Conservation (phyloP, 2,888 invertebrate species). For the Busseola fusca region DNA sequence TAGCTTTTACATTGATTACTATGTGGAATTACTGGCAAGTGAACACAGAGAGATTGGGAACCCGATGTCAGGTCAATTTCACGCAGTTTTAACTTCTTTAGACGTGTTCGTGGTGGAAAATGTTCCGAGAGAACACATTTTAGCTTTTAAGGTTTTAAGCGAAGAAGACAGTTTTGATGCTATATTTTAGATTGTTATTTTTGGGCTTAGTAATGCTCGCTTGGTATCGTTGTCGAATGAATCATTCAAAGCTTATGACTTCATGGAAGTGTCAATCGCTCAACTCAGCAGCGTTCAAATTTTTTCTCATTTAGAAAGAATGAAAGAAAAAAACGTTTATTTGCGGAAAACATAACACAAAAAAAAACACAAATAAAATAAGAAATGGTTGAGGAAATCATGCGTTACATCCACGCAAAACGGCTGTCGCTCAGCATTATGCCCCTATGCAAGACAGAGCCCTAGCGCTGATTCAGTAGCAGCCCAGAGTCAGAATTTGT, state of each 20-base stretch:
- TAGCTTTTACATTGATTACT: slow-evolving; percentile 67
- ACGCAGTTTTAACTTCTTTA: slow-evolving; percentile 50
- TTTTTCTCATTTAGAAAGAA: too few relatives aligned
- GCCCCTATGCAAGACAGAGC: too few relatives aligned
- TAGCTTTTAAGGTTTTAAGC: slow-evolving; percentile 6
- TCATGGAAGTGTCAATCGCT: not conserved
- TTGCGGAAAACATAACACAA: too few relatives aligned
- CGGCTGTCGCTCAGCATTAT: too few relatives aligned
- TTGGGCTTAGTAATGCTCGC: not conserved
- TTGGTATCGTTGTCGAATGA: not conserved
- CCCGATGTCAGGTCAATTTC: slow-evolving; percentile 54
- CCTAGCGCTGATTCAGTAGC: too few relatives aligned
- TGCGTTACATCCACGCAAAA: too few relatives aligned
- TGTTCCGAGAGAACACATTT: slow-evolving; percentile 19
- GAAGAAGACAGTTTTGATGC: not conserved
- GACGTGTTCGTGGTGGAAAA: slow-evolving; percentile 20
- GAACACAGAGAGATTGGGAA: slow-evolving; percentile 57
- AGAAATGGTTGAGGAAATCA: too few relatives aligned
- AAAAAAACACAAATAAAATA: too few relatives aligned
- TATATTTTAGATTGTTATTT: not conserved
- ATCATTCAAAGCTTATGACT: not conserved
- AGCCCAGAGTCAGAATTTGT: not conserved
- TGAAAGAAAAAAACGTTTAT: too few relatives aligned
- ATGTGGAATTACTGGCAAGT: slow-evolving; percentile 62
- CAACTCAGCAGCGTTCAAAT: not conserved